Evolutionary conservation across 2,888 invertebrate species (phyloP), one percentile per base, ranked within the genome.

Genomic region (Norana najaformis): DNA sequence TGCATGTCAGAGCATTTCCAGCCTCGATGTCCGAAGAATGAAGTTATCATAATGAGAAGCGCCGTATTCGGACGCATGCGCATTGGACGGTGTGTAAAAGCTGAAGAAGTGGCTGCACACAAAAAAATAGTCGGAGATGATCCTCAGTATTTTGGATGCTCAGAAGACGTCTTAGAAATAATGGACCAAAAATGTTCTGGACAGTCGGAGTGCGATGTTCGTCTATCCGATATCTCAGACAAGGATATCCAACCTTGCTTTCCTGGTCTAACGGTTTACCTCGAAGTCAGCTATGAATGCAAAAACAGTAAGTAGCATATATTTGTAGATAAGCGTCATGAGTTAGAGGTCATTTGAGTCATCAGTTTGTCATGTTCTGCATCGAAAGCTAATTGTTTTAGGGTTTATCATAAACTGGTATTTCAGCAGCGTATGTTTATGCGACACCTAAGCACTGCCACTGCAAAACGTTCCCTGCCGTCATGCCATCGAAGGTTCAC

Each of bases 171-270:
- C 34, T 34, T 89, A 35, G 41, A 18, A 20, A 47, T 41, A 20
- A 35, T 89, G 38, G 90, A 90, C 20, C 13, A 41, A 30, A 41
- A 89, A 41, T 90, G 90, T 53, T 89, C 90, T 4, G 90, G 90
- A 88, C 35, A 41, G 83, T 38, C 88, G 37, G 41, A 83, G n/a
- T 90, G 90, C 41, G 88, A 88, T 39, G 69, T 90, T 35, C 37
- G 39, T 36, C 69, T 36, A 38, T n/a, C 38, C 23, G 83, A 90
- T 34, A 47, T 34, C 13, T 34, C 23, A 20, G n/a, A 88, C 36
- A 38, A 37, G 37, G 34, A 37, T 16, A 69, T 41, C 39, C 89
- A 53, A 34, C 47, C 89, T 36, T 90, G 90, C n/a, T 39, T 83
- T n/a, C 38, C 41, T 39, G 82, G 69, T 35, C 82, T 90, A 37